Evolutionary conservation across 1,140 invertebrate genomes (phyloP), one percentile per base, ranked within the genome.

Genomic region (Scaptomyza graminum): DNA sequence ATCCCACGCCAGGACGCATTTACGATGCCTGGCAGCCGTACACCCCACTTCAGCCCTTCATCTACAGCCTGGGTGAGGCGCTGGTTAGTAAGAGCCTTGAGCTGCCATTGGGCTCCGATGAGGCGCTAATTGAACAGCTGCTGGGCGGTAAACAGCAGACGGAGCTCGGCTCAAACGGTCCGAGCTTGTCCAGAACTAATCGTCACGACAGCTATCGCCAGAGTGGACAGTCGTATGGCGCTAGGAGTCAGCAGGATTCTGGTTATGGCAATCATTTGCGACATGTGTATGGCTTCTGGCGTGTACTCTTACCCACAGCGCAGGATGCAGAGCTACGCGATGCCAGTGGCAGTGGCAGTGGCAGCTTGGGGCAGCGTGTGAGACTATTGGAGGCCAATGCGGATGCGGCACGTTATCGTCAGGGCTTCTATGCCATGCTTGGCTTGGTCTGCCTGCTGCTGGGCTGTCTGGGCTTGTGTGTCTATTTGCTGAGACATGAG

Each of bases 11-110:
- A 5, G 93, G 93, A 43, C 91, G 92, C 12, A 92, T 92, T 39
- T 92, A 93, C 39, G 92, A 93, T 18, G 90, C 92, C 12, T 95
- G 95, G 94, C 76, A 90, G 50, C 92, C 92, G n/a, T 95, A 95
- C 74, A 93, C 90, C n/a, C 64, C 81, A 1, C 90, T 93, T 5
- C 92, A 92, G 18, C 87, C 91, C 25, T 93, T 92, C 49, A 91
- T 93, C 31, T 90, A 93, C 65, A 87, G 91, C 44, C 65, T 93
- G 63, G 91, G 91, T 3, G 82, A 92, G 55, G 3, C 37, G 12
- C 63, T 56, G 13, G 52, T 55, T 5, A 41, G 12, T n/a, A 84
- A 77, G 54, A n/a, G 63, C 5, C 15, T 55, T 49, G 59, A 44
- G n/a, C 39, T 39, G 8, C 31, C 52, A 0, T 9, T 56, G 0